Evolutionary conservation across 2,888 invertebrate species (phyloP), one percentile per base, ranked within the genome.

Genomic region (Morpho helenor): DNA sequence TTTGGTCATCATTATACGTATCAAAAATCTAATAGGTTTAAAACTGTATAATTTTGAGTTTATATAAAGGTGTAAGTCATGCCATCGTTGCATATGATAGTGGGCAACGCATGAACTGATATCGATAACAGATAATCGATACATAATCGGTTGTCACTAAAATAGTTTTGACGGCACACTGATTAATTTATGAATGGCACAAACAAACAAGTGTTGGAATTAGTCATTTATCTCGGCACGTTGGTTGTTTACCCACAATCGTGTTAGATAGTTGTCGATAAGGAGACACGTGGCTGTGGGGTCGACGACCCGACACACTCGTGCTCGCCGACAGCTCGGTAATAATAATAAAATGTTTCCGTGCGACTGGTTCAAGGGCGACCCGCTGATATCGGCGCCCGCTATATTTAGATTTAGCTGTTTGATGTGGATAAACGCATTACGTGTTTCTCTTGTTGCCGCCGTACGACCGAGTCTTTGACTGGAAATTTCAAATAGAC

Each of bases 341-440:
- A 90, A 89, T 90, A 89, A 90, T 90, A 90, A 90, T 90, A 89
- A 90, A 90, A 90, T 88, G 89, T 90, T 90, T 89, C 89, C 90
- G 89, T 88, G 88, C 88, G 89, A 89, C 86, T 90, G 90, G 90
- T 89, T 90, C 90, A 90, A 90, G 90, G 90, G 90, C 90, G 90
- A 87, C 79, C 85, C 89, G 86, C 88, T 89, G 90, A 89, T 90
- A 90, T 90, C 89, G 90, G 84, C 85, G 87, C 85, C 82, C 77
- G 89, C 89, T 90, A 90, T 90, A 89, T 90, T 89, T 90, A 89
- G 90, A 89, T 89, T 89, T 88, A 87, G 87, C 83, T 82, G 81
- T 87, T 83, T 81, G 77, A 80, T 82, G 84, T 80, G 74, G 78
- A 76, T 81, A 77, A 79, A 79, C 80, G 73, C 77, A 75, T 80